Percentiles rank a stretch among this genome's conserved stretches.
Evolutionary conservation across 2,113 vertebrate genomes (phyloP).

Genomic region (Albula goreensis): DNA sequence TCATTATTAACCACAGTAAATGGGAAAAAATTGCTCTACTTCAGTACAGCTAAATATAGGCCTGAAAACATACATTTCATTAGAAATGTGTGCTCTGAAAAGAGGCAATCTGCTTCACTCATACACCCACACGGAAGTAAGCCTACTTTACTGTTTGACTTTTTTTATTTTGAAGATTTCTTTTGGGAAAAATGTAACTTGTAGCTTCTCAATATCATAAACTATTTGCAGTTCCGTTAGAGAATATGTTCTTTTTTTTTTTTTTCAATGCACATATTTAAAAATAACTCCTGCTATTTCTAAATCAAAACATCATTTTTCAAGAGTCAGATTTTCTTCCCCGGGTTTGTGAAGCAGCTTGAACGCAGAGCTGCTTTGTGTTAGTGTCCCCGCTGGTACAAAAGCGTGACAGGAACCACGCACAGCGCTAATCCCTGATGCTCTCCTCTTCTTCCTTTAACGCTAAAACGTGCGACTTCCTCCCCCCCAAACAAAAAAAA

Average conservation of each 20-base stretch:
- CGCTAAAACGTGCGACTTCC: background rate
- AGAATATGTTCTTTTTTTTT: background rate
- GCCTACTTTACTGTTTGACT: background rate
- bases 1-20: background rate
- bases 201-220: background rate
- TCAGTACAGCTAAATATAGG: background rate
- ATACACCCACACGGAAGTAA: background rate
- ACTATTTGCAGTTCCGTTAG: background rate
- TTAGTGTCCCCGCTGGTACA: background rate
- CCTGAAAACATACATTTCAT: slow-evolving; percentile 14
- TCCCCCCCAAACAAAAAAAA: background rate
- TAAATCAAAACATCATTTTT: background rate
- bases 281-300: slow-evolving; percentile 5
- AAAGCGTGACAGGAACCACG: background rate
- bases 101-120: background rate
- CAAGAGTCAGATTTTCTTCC: background rate
- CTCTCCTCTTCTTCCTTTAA: background rate
- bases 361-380: background rate
- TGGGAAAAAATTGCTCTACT: background rate
- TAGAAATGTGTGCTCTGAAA: background rate
- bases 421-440: background rate
- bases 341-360: background rate
- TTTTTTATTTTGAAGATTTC: background rate
- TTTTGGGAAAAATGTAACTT: background rate
- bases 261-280: background rate